These are phyloP conservation scores for Gymnothorax reevesii DNA, from an alignment of 2,797 vertebrate genomes.

Conservation along the genomic window DNA sequence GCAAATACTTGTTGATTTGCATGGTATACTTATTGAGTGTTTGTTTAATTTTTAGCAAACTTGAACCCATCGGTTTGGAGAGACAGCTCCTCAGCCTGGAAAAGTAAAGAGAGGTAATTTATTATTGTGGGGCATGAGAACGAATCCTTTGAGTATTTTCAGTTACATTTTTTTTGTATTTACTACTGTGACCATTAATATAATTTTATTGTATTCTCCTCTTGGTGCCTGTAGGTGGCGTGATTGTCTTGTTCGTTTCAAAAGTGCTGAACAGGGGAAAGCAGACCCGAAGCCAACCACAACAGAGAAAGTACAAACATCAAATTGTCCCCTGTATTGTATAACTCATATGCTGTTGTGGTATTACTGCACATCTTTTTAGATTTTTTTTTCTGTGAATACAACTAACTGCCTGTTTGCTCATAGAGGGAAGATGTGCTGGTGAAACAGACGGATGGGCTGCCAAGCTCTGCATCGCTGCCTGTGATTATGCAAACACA, in stretches of 20 bases:
- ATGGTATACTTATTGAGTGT: not conserved
- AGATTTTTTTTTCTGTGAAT: not conserved
- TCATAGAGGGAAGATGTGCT: slow-evolving; percentile 18
- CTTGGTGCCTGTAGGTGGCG: slow-evolving; percentile 46
- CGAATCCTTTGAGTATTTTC: not conserved
- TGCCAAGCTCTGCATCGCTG: not conserved
- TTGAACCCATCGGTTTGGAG: slow-evolving; percentile 65
- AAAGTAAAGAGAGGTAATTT: slow-evolving; percentile 62
- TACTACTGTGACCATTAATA: not conserved
- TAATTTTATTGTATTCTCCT: not conserved
- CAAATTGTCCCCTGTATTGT: not conserved
- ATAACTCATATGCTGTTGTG: slow-evolving; percentile 1
- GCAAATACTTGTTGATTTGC: not conserved
- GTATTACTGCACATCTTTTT: not conserved
- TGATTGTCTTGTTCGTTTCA: slow-evolving; percentile 51
- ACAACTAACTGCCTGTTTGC: not conserved
- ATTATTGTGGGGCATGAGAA: not conserved
- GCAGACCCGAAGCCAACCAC: slow-evolving; percentile 50
- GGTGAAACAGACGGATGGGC: not conserved
- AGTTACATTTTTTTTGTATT: not conserved
- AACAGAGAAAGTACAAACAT: slow-evolving; percentile 56
- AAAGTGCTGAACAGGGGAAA: slow-evolving; percentile 40
- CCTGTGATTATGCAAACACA: not conserved
- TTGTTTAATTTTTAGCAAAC: slow-evolving; percentile 49
- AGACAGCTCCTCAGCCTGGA: slow-evolving; percentile 54